Conservation (phyloP, 2,113 vertebrate species). For the Cinclus mexicanus region DNA sequence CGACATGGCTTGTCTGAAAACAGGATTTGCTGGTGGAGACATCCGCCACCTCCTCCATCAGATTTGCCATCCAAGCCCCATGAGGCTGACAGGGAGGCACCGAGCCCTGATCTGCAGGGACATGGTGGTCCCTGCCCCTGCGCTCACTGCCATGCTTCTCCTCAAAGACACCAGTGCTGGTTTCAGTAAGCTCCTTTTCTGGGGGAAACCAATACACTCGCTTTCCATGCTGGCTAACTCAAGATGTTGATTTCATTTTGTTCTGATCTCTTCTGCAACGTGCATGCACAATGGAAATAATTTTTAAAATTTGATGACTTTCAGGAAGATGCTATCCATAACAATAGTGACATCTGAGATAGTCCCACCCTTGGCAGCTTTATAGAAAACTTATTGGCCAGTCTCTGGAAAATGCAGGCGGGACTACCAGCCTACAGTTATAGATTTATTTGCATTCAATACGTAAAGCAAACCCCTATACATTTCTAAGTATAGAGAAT, state of each 20-base stretch:
- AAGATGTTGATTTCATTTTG: background rate
- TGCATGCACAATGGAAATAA: background rate
- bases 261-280: background rate
- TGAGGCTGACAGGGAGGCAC: background rate
- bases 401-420: background rate
- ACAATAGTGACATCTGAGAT: background rate
- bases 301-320: background rate
- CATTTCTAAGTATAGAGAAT: background rate
- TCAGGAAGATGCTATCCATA: background rate
- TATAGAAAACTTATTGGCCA: background rate
- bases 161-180: background rate
- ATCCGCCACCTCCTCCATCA: background rate
- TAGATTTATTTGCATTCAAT: background rate
- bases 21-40: background rate
- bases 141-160: fast-evolving
- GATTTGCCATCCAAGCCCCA: background rate
- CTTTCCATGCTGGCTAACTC: background rate
- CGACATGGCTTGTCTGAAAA: background rate
- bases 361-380: background rate
- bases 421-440: background rate
- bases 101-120: fast-evolving
- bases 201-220: fast-evolving
- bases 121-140: background rate
- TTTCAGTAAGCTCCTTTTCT: fast-evolving
- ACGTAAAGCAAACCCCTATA: background rate